Evolutionary conservation across 2,797 vertebrate genomes (phyloP), one percentile per base, ranked within the genome.

Genomic region (Microcaecilia unicolor): DNA sequence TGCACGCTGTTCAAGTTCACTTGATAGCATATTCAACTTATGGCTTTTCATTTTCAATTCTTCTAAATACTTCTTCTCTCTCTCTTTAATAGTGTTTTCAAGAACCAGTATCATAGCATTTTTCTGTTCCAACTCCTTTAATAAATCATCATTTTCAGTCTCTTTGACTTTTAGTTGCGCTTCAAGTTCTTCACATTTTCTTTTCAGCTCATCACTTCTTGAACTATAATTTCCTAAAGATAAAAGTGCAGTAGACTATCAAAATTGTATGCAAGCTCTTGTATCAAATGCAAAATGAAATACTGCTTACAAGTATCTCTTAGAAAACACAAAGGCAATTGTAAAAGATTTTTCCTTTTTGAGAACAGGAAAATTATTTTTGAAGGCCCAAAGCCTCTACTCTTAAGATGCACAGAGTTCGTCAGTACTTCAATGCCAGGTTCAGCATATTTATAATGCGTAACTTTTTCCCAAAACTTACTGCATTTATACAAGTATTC

Each of bases 41-140:
- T 98, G 96, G 76, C 95, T 97, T 80, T 97, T 97, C 61, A 87
- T 80, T 76, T 97, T 98, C 4, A 99, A 80, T 83, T 99, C 94
- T 58, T 99, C 96, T 67, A 98, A 70, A 53, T 99, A 99, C 64
- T 91, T 93, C 74, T 81, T 89, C 70, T 99, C 95, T 8, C 95
- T 65, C 69, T 98, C 96, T 31, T 89, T 89, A 34, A 95, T 83
- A 2, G 92, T 93, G 71, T 89, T 93, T 61, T 99, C 93, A 60
- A 98, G 83, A 39, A 97, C 96, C 0, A 85, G 81, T 53, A 97
- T 88, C 85, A 85, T 84, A 0, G 95, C 92, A 1, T 89, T 89
- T 76, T 94, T 98, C 74, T 93, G 93, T 67, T 93, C 95, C 18
- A 99, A 83, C 63, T 96, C 91, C 20, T 79, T 72, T 48, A 92